Conservation (phyloP, 2,888 invertebrate species). For the Branchellion lobata region DNA sequence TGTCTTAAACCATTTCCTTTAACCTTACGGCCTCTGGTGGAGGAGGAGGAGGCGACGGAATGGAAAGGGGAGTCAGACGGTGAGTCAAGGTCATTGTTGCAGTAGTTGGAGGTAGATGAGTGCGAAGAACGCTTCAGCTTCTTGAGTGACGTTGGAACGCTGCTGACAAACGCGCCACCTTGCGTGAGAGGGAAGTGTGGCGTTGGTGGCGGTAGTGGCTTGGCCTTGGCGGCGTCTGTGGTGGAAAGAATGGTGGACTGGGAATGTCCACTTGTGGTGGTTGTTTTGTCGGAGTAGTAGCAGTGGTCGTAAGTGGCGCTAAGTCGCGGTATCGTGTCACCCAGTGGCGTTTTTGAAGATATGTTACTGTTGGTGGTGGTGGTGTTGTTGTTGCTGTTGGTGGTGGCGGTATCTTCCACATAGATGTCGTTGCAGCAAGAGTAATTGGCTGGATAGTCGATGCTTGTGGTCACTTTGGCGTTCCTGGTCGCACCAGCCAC, state of each 20-base stretch:
- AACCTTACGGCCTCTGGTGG: background rate
- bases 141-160: background rate
- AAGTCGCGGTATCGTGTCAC: background rate
- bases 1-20: background rate
- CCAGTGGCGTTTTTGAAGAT: background rate
- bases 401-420: too few species aligned
- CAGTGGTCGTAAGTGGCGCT: background rate
- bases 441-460: background rate
- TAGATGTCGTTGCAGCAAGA: background rate
- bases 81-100: background rate
- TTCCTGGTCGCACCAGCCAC: background rate
- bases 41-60: background rate
- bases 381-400: background rate
- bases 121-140: background rate
- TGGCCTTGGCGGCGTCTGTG: background rate
- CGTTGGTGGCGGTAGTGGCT: background rate
- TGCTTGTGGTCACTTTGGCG: too few species aligned
- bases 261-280: background rate
- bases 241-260: background rate
- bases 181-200: background rate
- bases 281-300: slow-evolving; percentile 5
- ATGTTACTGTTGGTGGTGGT: background rate
- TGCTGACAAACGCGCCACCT: background rate
- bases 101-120: background rate
- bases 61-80: background rate